Evolutionary conservation across 2,888 invertebrate species (phyloP).

Genomic region (Acleris holmiana): DNA sequence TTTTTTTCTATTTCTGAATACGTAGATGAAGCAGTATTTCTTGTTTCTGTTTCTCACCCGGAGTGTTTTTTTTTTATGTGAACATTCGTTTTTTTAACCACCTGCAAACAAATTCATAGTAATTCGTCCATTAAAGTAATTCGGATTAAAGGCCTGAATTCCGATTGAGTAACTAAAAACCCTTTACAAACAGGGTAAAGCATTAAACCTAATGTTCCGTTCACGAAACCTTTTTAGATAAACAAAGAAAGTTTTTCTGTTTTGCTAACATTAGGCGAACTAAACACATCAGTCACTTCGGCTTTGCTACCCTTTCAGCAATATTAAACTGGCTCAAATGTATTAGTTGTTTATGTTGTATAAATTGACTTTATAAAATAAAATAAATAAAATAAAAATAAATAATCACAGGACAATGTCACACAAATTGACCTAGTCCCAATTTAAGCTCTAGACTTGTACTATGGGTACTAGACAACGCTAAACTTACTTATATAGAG

Average conservation of each 20-base stretch:
- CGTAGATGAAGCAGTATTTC: no score
- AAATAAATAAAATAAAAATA: no score
- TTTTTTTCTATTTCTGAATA: no score
- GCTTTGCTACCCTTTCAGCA: slow-evolving; percentile 64
- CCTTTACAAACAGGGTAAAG: slow-evolving; percentile 14
- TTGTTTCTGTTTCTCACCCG: no score
- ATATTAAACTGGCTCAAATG: slow-evolving; percentile 57
- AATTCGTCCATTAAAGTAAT: background rate
- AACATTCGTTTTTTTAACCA: no score
- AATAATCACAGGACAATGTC: no score
- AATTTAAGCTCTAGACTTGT: no score
- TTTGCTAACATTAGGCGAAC: slow-evolving; percentile 49
- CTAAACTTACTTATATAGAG: no score
- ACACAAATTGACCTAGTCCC: no score
- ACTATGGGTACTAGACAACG: no score
- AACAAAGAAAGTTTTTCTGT: slow-evolving; percentile 27
- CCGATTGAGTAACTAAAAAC: slow-evolving; percentile 9
- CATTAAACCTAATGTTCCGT: slow-evolving; percentile 37
- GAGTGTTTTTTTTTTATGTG: no score
- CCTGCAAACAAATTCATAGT: no score
- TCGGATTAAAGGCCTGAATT: slow-evolving; percentile 8
- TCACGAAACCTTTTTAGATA: slow-evolving; percentile 28
- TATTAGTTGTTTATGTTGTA: slow-evolving; percentile 25
- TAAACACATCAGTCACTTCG: slow-evolving; percentile 67
- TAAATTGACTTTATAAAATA: slow-evolving; percentile 1